Evolutionary conservation across 2,113 vertebrate species (phyloP).

Genomic region (Lophochroa leadbeateri): DNA sequence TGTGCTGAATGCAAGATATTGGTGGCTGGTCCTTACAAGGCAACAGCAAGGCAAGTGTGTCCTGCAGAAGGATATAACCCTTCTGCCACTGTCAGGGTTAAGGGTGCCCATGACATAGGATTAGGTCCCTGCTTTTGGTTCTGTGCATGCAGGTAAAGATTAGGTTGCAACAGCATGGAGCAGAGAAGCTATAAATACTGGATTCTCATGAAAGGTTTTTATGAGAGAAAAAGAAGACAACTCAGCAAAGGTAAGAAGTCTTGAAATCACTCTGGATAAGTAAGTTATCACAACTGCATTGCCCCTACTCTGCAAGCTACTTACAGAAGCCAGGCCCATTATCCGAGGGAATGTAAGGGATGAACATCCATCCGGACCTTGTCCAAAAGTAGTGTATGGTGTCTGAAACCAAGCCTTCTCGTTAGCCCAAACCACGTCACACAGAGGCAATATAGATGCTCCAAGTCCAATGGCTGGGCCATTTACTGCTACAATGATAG

Average conservation of each 20-base stretch:
- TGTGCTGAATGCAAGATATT: background rate
- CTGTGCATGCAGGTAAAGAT: background rate
- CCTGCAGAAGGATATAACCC: background rate
- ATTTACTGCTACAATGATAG: conserved; percentile 95
- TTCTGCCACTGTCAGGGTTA: background rate
- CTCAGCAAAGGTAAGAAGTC: background rate
- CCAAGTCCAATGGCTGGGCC: conserved; percentile 95
- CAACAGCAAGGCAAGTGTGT: background rate
- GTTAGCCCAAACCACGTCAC: conserved; percentile 97
- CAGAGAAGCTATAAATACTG: background rate
- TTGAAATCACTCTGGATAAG: background rate
- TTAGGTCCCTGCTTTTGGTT: background rate
- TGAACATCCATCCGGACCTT: conserved; percentile 95
- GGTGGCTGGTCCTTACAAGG: background rate
- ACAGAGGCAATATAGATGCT: conserved; percentile 93
- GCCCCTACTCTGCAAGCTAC: conserved; percentile 70
- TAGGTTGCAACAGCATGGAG: background rate
- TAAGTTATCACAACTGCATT: background rate
- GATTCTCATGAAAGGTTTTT: background rate
- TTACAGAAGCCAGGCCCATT: conserved; percentile 96
- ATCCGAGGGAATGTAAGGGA: conserved; percentile 93
- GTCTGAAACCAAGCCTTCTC: conserved; percentile 99
- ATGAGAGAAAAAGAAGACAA: background rate
- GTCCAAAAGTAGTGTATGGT: conserved; percentile 92
- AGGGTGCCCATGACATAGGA: background rate